Evolutionary conservation across 2,113 vertebrate genomes (phyloP), one percentile per base, ranked within the genome.

Genomic region (Gymnarchus niloticus): DNA sequence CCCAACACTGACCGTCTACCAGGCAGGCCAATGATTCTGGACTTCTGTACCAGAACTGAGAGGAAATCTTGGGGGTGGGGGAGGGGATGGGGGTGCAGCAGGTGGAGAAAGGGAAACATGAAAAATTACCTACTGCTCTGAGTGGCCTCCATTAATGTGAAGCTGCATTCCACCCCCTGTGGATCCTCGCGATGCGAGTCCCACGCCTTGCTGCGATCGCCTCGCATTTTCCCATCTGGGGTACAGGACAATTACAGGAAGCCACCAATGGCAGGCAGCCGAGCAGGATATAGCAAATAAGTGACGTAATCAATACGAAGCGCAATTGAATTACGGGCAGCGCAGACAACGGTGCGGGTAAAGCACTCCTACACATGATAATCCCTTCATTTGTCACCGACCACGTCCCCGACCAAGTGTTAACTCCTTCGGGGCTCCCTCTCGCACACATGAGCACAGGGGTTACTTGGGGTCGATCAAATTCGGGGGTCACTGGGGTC

Each of bases 321-420:
- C 88, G 84, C 88, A 92, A 93, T 93, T 89, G 87, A 87, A 85
- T 88, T 0, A 87, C 84, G 82, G 82, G 77, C 88, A 59, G 81
- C 57, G 1, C 56, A 78, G 78, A 81, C 87, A 83, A 78, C 82
- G 51, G 82, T 83, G 49, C 59, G 82, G 17, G 85, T 85, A 65
- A 81, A 51, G 83, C 56, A 73, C 88, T 88, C 86, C 86, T 88
- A 89, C 91, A 88, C 85, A 82, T 48, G 80, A 57, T 10, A 59
- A 54, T 56, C 41, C 73, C 54, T 57, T 10, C 37, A 44, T 56
- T 41, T 52, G 69, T 69, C 83, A 76, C 83, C 52, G 37, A 3
- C 28, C 10, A 51, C 28, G 81, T 83, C 54, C 81, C 81, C 19
- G 23, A 8, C 56, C 19, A 19, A 17, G 10, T 7, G 1, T 83